phyloP scores from a whole-genome alignment of 2,113 vertebrate species.

The Saccopteryx bilineata region DNA sequence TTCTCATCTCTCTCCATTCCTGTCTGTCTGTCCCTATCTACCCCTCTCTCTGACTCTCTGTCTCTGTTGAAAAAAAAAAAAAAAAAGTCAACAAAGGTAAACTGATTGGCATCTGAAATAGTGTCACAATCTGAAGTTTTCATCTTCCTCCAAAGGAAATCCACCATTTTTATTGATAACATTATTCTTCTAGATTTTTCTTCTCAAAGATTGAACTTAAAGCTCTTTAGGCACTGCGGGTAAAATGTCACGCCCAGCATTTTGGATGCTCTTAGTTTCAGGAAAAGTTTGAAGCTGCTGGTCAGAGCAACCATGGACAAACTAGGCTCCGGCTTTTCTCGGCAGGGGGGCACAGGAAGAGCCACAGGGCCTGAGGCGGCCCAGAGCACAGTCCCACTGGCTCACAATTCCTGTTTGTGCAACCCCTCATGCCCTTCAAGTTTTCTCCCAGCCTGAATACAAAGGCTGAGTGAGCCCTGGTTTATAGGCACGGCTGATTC shows the following conservation, averaged over 20 bases:
- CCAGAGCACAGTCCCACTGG: not conserved
- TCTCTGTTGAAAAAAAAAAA: too few relatives aligned
- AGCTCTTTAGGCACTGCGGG: not conserved
- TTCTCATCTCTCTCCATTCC: too few relatives aligned
- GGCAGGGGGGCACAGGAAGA: not conserved
- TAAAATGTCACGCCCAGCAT: not conserved
- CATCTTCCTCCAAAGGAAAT: slow-evolving; percentile 43
- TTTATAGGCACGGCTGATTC: slow-evolving; percentile 70
- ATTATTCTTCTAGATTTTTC: slow-evolving; percentile 16
- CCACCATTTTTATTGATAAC: slow-evolving; percentile 12
- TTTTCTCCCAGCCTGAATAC: not conserved
- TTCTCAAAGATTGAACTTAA: slow-evolving; percentile 53
- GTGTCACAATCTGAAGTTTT: not conserved
- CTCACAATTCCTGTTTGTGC: slow-evolving; percentile 36
- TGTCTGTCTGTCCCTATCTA: too few relatives aligned
- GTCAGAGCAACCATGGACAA: not conserved
- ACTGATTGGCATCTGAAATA: not conserved
- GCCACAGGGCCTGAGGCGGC: not conserved
- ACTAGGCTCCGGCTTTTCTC: not conserved
- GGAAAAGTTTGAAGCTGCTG: not conserved
- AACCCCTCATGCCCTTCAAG: not conserved
- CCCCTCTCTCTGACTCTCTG: too few relatives aligned
- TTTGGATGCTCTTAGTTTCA: not conserved
- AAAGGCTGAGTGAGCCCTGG: slow-evolving; percentile 22
- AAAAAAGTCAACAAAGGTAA: not conserved